Base-by-base conservation (phyloP, 2,113 vertebrate genomes). In the Carollia perspicillata region DNA sequence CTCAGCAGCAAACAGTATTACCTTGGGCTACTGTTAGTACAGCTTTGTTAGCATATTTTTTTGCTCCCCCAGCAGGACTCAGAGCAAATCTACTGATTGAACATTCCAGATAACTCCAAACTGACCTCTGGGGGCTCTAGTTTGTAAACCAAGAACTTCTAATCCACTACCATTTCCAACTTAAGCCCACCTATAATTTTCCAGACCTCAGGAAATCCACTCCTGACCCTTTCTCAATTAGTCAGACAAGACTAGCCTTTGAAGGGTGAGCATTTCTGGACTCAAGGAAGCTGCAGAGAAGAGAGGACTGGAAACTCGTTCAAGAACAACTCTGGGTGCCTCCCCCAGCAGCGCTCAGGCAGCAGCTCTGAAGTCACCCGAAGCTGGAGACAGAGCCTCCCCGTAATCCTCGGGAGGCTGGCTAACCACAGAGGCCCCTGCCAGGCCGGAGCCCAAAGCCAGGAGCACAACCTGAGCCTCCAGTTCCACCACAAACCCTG, bases 391-490 rank as follows among this genome's bases (percentile, higher is more conserved):
- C 55, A 89, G 94, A 85, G 75, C 69, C 93, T 88, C 4, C 0
- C 44, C 37, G 8, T 51, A 81, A 84, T 55, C 89, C 53, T 71
- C 23, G 2, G 79, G 92, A 84, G 20, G 65, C 89, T 30, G 8
- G 6, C 42, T 65, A 90, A 79, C 93, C 93, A 49, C 89, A 96
- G 94, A 63, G 74, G 78, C 40, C 89, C 81, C 79, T 58, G 81
- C 83, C 37, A 79, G 74, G 63, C 68, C 10, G 0, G 23, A 93
- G 55, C 49, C 88, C 88, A 93, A 68, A 94, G 79, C 75, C 90
- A 40, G 87, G 71, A 90, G 78, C 58, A 77, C 55, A 80, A 55
- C 74, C 84, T 40, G 80, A 91, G 89, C 66, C 87, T 95, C 63
- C 22, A 8, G 63, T 44, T 6, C 6, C 9, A 78, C 84, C 97